A percentile compares a stretch with the other conserved stretches of the same genome.
Evolutionary conservation across 2,797 vertebrate genomes (phyloP).

Genomic region (Lophius americanus): DNA sequence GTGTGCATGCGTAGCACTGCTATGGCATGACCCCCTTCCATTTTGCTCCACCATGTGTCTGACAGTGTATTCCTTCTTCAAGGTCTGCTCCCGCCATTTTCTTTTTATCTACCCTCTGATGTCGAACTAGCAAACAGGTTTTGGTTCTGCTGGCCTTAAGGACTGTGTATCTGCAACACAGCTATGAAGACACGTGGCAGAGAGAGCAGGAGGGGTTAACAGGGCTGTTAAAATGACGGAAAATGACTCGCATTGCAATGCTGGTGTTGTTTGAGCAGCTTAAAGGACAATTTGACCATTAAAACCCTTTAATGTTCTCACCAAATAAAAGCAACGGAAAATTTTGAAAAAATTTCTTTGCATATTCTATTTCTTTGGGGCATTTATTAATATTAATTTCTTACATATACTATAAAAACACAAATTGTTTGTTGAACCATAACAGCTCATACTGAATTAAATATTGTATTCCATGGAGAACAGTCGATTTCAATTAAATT

Average conservation of each 20-base stretch:
- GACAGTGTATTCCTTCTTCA: slow-evolving; percentile 30
- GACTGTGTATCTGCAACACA: slow-evolving; percentile 32
- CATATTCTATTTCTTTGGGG: too few species aligned
- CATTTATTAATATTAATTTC: too few species aligned
- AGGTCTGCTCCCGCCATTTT: slow-evolving; percentile 36
- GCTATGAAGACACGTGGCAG: slow-evolving; percentile 42
- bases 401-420: too few species aligned
- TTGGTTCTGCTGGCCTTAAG: slow-evolving; percentile 33
- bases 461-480: too few species aligned
- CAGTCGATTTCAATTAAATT: too few species aligned
- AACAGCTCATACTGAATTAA: too few species aligned
- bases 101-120: slow-evolving; percentile 19
- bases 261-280: slow-evolving; percentile 33
- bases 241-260: slow-evolving; percentile 20
- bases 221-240: slow-evolving; percentile 48
- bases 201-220: slow-evolving; percentile 51
- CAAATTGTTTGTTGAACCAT: too few species aligned
- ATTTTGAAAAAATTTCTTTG: too few species aligned
- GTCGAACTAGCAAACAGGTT: slow-evolving; percentile 27
- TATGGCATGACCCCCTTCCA: slow-evolving; percentile 39
- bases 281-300: slow-evolving; percentile 43
- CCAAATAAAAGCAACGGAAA: too few species aligned
- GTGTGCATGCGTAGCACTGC: slow-evolving; percentile 12
- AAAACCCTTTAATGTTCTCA: too few species aligned
- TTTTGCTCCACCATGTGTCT: slow-evolving; percentile 30